Conservation (phyloP, 2,113 vertebrate species). For the Astur gentilis region DNA sequence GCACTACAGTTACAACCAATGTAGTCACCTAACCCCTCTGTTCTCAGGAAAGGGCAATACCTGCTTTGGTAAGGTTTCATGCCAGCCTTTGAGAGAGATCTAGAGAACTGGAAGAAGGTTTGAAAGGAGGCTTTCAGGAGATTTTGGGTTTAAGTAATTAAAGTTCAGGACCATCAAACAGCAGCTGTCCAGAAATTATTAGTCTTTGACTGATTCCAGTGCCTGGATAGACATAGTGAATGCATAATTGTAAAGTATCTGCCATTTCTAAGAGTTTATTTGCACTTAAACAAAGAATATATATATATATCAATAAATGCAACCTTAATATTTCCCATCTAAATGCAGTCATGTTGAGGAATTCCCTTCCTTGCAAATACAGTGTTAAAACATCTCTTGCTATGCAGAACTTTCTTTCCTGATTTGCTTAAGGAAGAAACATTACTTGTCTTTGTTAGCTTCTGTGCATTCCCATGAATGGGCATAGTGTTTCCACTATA, state of each 20-base stretch:
- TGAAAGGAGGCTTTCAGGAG: neutral
- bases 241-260: neutral
- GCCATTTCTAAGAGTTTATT: neutral
- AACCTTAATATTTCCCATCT: neutral
- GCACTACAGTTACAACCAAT: neutral
- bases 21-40: neutral
- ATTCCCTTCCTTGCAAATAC: neutral
- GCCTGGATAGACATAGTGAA: neutral
- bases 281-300: neutral
- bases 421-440: neutral
- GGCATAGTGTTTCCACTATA: neutral
- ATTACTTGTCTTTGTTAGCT: neutral
- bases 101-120: neutral
- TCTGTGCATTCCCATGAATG: neutral
- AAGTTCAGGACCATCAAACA: neutral
- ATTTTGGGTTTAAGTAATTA: neutral
- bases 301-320: neutral
- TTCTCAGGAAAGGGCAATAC: neutral
- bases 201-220: neutral
- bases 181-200: neutral
- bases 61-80: neutral
- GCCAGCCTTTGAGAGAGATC: neutral
- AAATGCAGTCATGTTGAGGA: neutral
- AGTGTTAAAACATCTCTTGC: neutral
- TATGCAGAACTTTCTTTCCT: neutral